phyloP scores from a whole-genome alignment of 2,888 invertebrate genomes.

The Ectemnius cavifrons region DNA sequence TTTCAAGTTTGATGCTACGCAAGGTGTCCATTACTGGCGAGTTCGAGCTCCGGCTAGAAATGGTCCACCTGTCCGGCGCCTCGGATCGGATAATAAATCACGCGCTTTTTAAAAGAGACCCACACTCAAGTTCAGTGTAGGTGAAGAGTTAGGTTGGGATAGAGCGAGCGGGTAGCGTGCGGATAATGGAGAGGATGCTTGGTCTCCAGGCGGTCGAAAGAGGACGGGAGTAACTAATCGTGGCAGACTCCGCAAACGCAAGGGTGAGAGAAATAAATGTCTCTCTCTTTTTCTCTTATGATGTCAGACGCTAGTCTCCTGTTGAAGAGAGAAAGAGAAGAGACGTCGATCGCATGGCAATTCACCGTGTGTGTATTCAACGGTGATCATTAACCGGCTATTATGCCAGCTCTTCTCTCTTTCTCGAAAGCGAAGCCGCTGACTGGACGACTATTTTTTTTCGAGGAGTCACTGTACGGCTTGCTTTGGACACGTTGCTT shows the following conservation, averaged over 20 bases:
- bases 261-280: constrained; percentile 16
- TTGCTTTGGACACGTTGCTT: constrained; percentile 8
- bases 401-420: constrained; percentile 44
- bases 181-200: constrained; percentile 9
- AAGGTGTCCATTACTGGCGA: constrained; percentile 46
- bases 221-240: not conserved
- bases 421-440: constrained; percentile 1
- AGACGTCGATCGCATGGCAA: constrained; percentile 52
- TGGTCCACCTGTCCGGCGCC: constrained; percentile 67
- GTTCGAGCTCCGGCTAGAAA: constrained; percentile 45
- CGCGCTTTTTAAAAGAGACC: constrained; percentile 54
- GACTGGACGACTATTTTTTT: constrained; percentile 49
- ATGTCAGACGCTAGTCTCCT: not conserved
- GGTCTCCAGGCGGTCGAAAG: not conserved
- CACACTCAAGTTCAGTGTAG: constrained; percentile 12
- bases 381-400: constrained; percentile 66
- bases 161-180: constrained; percentile 32
- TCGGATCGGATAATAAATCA: constrained; percentile 65
- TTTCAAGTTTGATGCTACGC: constrained; percentile 44
- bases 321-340: not conserved
- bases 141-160: constrained; percentile 15
- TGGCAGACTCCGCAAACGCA: not conserved
- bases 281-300: constrained; percentile 28
- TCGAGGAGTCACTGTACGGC: constrained; percentile 46
- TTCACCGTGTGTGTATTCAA: constrained; percentile 64